A percentile compares a stretch with the other conserved stretches of the same genome.
phyloP scores from a whole-genome alignment of 2,113 vertebrate genomes.

The Sceloporus tristichus region DNA sequence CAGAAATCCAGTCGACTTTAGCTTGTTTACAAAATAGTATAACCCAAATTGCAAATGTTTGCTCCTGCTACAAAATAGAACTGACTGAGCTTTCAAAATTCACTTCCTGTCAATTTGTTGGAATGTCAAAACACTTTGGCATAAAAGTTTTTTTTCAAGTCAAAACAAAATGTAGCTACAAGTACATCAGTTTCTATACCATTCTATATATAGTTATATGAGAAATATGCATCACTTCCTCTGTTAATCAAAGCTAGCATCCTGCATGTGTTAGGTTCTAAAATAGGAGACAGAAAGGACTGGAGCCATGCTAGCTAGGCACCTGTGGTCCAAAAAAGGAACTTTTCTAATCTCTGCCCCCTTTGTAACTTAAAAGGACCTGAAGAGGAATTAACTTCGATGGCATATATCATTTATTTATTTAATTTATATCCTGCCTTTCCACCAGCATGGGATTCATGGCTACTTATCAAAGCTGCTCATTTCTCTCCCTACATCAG shows the following conservation, averaged over 20 bases:
- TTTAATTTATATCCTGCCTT: too few relatives aligned
- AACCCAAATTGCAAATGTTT: constrained; percentile 45
- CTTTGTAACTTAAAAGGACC: background rate
- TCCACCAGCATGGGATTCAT: background rate
- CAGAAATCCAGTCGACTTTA: constrained; percentile 23
- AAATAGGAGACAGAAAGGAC: background rate
- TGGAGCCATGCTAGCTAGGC: background rate
- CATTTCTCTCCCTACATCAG: background rate
- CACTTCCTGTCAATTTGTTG: constrained; percentile 31
- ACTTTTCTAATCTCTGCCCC: background rate
- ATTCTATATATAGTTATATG: constrained; percentile 46
- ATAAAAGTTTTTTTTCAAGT: background rate
- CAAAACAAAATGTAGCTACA: constrained; percentile 36
- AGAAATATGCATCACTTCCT: constrained; percentile 14
- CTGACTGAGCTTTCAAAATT: constrained; percentile 33
- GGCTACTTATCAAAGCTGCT: background rate
- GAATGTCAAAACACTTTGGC: constrained; percentile 27
- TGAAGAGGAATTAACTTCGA: background rate
- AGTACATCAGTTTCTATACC: background rate
- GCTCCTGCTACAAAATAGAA: constrained; percentile 40
- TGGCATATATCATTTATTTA: too few relatives aligned
- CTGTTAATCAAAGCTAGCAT: background rate
- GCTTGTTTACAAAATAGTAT: constrained; percentile 43
- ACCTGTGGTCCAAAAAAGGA: background rate
- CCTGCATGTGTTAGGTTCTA: background rate